Percentiles rank a stretch among this genome's conserved stretches.
These are phyloP conservation scores for Eulemur coronatus DNA, from an alignment of 2,797 vertebrate genomes.

Conservation along the genomic window DNA sequence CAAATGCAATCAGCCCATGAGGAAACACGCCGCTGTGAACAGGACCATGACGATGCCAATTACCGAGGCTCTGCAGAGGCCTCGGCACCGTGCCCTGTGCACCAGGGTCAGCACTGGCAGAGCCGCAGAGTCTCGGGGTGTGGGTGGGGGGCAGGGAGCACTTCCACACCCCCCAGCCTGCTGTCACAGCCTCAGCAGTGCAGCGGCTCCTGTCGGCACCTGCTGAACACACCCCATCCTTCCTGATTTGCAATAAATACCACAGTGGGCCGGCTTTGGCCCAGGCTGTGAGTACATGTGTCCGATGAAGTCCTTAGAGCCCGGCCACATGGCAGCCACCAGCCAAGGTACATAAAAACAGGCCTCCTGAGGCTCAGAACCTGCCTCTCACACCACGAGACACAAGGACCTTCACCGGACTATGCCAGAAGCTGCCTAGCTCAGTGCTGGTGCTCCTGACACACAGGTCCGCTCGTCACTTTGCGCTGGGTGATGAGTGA, in stretches of 20 bases:
- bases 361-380: not conserved
- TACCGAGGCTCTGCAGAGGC: not conserved
- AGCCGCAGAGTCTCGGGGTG: not conserved
- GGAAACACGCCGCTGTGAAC: not conserved
- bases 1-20: fast-evolving
- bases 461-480: not conserved
- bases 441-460: not conserved
- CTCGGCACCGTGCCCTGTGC: not conserved
- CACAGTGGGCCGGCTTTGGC: not conserved
- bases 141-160: fast-evolving
- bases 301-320: not conserved
- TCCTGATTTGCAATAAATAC: not conserved
- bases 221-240: not conserved
- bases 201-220: not conserved
- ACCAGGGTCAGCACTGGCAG: not conserved
- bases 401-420: not conserved
- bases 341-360: not conserved
- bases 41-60: fast-evolving
- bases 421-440: not conserved
- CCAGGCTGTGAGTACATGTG: not conserved
- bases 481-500: not conserved
- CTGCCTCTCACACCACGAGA: not conserved
- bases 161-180: too few species aligned
- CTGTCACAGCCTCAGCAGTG: not conserved
- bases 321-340: not conserved